Evolutionary conservation across 2,797 vertebrate species (phyloP).

Genomic region (Parauchenoglanis punctatus): DNA sequence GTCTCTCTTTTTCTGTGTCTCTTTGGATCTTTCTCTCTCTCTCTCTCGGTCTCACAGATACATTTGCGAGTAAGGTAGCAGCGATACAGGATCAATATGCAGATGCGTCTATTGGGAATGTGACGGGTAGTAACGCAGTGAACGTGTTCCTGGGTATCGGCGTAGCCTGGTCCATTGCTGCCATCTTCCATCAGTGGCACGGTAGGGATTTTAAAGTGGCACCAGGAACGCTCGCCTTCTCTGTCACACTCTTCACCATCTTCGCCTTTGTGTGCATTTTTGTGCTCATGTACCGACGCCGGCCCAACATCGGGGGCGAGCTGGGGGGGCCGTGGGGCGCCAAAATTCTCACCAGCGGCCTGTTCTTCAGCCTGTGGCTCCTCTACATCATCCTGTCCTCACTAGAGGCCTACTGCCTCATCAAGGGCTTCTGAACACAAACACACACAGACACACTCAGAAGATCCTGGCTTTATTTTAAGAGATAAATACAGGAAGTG

Average conservation of each 20-base stretch:
- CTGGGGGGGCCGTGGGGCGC: constrained; percentile 90
- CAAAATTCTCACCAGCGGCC: constrained; percentile 85
- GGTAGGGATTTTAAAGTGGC: constrained; percentile 84
- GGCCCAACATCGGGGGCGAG: constrained; percentile 92
- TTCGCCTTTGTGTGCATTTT: constrained; percentile 94
- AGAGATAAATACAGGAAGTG: not conserved
- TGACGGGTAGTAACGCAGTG: constrained; percentile 95
- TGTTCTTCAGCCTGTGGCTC: constrained; percentile 96
- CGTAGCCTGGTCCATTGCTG: constrained; percentile 95
- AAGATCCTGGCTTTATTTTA: not conserved
- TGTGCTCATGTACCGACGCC: constrained; percentile 91
- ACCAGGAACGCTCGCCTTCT: constrained; percentile 93
- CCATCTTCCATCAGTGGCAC: constrained; percentile 84
- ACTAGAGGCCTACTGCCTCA: constrained; percentile 96
- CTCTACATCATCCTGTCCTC: constrained; percentile 96
- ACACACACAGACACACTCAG: not conserved
- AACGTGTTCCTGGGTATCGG: constrained; percentile 98
- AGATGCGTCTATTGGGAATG: constrained; percentile 95
- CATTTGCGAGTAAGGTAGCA: constrained; percentile 94
- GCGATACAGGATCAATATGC: constrained; percentile 96
- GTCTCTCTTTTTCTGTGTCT: not conserved
- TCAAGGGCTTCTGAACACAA: constrained; percentile 74
- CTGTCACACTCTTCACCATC: constrained; percentile 96
- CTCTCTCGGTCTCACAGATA: constrained; percentile 76
- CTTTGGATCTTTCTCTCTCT: not conserved